Conservation (phyloP, 2,113 vertebrate genomes). For the Cheirogaleus medius region DNA sequence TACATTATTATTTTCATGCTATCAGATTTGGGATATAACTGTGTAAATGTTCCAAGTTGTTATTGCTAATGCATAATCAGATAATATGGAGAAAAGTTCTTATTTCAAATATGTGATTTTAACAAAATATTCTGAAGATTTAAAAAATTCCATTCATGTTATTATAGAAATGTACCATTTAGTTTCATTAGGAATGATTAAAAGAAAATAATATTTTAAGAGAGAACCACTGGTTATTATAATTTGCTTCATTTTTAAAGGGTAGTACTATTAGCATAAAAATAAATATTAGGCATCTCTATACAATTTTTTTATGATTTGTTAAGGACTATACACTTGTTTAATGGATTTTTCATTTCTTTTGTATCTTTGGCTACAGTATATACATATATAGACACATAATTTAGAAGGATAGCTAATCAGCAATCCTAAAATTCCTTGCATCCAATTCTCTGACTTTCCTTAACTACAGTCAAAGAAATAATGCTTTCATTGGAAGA, state of each 20-base stretch:
- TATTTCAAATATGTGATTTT: slow-evolving; percentile 20
- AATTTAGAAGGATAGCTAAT: neutral
- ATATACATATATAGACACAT: neutral
- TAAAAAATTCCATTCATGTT: neutral
- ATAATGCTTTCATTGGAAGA: neutral
- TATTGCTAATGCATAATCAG: neutral
- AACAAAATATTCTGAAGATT: neutral
- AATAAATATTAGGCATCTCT: neutral
- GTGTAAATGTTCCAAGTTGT: neutral
- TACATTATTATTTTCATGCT: slow-evolving; percentile 47
- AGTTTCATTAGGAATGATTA: neutral
- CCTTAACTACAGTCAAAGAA: neutral
- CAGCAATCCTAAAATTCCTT: neutral
- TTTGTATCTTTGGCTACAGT: neutral
- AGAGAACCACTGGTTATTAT: neutral
- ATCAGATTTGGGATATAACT: neutral
- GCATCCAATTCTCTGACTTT: neutral
- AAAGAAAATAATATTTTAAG: neutral
- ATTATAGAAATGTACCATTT: neutral
- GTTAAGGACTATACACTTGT: neutral
- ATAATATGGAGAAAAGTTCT: neutral
- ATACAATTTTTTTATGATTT: slow-evolving; percentile 28
- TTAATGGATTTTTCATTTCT: neutral
- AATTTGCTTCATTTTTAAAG: slow-evolving; percentile 17
- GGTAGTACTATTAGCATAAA: neutral